These are phyloP conservation scores for Coenonympha glycerion DNA, from an alignment of 2,888 invertebrate genomes.

Conservation along the genomic window DNA sequence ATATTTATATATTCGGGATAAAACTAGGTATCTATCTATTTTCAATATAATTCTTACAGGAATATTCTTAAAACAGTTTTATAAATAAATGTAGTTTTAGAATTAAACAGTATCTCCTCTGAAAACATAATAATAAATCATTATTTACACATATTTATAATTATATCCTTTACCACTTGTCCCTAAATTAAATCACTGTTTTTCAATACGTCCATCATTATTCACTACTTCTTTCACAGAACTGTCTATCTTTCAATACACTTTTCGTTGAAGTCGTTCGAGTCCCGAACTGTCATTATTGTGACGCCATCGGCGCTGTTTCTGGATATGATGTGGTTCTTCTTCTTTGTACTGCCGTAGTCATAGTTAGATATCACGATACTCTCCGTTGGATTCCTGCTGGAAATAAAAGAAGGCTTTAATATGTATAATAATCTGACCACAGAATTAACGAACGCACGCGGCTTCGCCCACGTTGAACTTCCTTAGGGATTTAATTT, in stretches of 20 bases:
- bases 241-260: conserved; percentile 49
- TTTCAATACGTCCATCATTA: not conserved
- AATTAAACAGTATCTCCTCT: no score
- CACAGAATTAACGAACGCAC: no score
- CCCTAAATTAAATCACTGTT: not conserved
- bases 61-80: no score
- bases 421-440: no score
- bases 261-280: conserved; percentile 53
- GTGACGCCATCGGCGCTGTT: conserved; percentile 65
- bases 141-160: no score
- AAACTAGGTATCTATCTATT: no score
- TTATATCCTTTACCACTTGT: not conserved
- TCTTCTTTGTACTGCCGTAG: conserved; percentile 68
- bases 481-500: no score
- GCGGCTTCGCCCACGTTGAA: no score
- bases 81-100: no score
- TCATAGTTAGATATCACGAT: conserved; percentile 72
- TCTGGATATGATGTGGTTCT: conserved; percentile 58
- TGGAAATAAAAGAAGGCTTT: conserved; percentile 1
- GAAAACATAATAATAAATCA: no score
- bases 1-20: no score
- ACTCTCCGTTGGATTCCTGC: conserved; percentile 69
- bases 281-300: conserved; percentile 59
- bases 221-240: not conserved
- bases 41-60: no score